These are phyloP conservation scores for Temnothorax longispinosus DNA, from an alignment of 1,140 invertebrate species.

Conservation along the genomic window DNA sequence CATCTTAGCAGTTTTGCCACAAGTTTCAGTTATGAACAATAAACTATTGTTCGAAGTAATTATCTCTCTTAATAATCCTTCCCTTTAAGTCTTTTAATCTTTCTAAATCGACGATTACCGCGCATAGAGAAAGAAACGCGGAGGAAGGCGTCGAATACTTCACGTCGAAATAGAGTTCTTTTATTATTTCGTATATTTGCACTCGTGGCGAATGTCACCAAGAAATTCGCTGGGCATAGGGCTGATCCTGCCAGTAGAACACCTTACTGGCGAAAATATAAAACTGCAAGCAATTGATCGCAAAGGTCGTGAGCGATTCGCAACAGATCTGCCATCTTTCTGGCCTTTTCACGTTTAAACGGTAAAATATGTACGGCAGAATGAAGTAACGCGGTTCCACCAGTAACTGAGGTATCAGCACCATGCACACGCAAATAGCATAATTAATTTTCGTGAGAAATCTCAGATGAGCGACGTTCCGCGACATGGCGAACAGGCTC, in stretches of 20 bases:
- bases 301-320: slow-evolving; percentile 91
- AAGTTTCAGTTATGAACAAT: slow-evolving; percentile 54
- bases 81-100: not conserved
- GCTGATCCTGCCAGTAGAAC: slow-evolving; percentile 93
- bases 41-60: slow-evolving; percentile 37
- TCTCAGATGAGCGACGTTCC: slow-evolving; percentile 87
- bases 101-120: not conserved
- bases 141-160: not conserved
- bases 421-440: slow-evolving; percentile 87
- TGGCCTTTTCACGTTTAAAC: slow-evolving; percentile 89
- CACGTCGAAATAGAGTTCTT: not conserved
- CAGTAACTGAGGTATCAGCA: slow-evolving; percentile 93
- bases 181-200: not conserved
- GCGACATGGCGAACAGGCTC: slow-evolving; percentile 88
- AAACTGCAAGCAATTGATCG: slow-evolving; percentile 92
- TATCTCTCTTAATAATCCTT: not conserved
- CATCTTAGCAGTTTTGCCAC: slow-evolving; percentile 43
- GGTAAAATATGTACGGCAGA: slow-evolving; percentile 94
- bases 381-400: slow-evolving; percentile 98
- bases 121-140: not conserved
- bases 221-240: slow-evolving; percentile 94
- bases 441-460: slow-evolving; percentile 90
- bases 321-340: slow-evolving; percentile 86
- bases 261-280: slow-evolving; percentile 93
- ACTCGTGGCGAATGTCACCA: slow-evolving; percentile 89